Evolutionary conservation across 64 coral and sea anemone genomes (phyloP), one percentile per base, ranked within the genome.

Genomic region (Dendronephthya gigantea): DNA sequence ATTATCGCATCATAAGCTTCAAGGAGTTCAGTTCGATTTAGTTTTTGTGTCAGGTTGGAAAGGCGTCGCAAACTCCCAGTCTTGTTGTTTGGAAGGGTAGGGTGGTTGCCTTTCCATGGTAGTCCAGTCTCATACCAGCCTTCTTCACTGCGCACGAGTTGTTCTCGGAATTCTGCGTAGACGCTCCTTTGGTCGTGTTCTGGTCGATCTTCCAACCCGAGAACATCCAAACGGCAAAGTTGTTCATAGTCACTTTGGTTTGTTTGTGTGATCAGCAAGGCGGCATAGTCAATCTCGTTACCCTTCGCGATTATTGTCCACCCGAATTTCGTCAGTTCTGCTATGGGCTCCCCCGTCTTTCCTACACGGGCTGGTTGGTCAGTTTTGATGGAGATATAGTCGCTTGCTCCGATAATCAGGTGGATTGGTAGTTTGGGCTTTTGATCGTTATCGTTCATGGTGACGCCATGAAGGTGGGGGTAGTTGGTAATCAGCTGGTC

Each of bases 151-250:
- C 30, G 19, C 4, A 43, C 50, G 0, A 86, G 49, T 32, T 86
- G 52, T 23, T 86, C 84, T 11, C 29, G 25, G 55, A 86, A 86
- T 4, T 86, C 84, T 19, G 50, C 4, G 12, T 87, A 33, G 0
- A 87, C 56, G 9, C 22, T 8, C n/a, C n/a, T n/a, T 35, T n/a
- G 32, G 2, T 87, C 62, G 35, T 87, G 41, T 0, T 33, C 66
- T 6, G 23, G 65, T 1, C 19, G 69, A 30, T 87, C 62, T 17
- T 49, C 34, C 13, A 87, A 28, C 0, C 85, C 65, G 6, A 75
- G 65, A 16, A 87, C 85, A 49, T 87, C 85, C 10, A 87, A 37
- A 7, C 38, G 5, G 38, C 85, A 87, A 4, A 87, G 85, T n/a
- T 35, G 15, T 17, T 87, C 22, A 15, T 87, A 87, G 13, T 87